Percentiles rank a stretch among this genome's conserved stretches.
These are phyloP conservation scores for Plutella xylostella DNA, from an alignment of 2,888 invertebrate species.

Conservation along the genomic window DNA sequence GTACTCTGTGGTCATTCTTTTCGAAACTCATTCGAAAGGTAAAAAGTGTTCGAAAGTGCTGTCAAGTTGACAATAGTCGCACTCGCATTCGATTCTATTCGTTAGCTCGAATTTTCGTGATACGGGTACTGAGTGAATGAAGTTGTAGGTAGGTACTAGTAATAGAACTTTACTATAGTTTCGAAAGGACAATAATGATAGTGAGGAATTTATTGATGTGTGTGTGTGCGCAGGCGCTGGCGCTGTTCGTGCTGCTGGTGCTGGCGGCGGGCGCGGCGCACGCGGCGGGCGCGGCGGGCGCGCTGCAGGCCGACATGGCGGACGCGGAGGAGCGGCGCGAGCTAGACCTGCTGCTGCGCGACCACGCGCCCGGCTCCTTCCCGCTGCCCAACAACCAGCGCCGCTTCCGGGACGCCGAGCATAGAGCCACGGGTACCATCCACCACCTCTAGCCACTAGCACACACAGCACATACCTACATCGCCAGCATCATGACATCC, in stretches of 20 bases:
- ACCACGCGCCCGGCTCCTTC: slow-evolving; percentile 50
- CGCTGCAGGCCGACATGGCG: slow-evolving; percentile 63
- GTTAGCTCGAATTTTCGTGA: too few species aligned
- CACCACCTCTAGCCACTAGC: not conserved
- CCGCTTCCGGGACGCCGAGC: slow-evolving; percentile 60
- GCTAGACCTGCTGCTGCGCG: slow-evolving; percentile 38
- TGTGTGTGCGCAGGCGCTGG: slow-evolving; percentile 53
- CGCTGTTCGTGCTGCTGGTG: slow-evolving; percentile 57
- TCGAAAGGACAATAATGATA: too few species aligned
- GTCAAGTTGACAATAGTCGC: too few species aligned
- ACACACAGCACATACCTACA: not conserved
- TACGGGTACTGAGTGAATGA: too few species aligned
- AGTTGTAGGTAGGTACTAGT: too few species aligned
- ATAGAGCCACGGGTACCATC: slow-evolving; percentile 59
- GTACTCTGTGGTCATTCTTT: too few species aligned
- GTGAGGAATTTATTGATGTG: too few species aligned
- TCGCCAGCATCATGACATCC: not conserved
- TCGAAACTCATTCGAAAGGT: too few species aligned
- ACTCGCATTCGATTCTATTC: too few species aligned
- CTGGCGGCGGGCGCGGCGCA: slow-evolving; percentile 60
- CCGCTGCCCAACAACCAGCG: slow-evolving; percentile 59
- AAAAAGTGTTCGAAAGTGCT: too few species aligned
- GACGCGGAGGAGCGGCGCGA: slow-evolving; percentile 59
- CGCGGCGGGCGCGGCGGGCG: slow-evolving; percentile 56
- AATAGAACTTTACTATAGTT: too few species aligned